Evolutionary conservation across 2,888 invertebrate species (phyloP).

Genomic region (Chymomyza amoena): DNA sequence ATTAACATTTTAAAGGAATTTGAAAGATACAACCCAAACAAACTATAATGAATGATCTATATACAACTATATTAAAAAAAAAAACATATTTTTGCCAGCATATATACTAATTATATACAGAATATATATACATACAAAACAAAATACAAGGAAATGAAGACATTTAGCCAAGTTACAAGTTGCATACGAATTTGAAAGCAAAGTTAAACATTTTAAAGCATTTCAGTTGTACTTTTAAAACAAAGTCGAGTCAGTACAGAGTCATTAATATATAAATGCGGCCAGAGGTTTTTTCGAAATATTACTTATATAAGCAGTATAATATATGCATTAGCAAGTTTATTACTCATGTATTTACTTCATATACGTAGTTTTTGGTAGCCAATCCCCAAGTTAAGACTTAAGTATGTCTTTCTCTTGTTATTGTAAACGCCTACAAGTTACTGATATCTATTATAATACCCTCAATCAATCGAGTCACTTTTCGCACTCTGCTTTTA

Average conservation of each 20-base stretch:
- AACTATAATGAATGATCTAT: slow-evolving; percentile 25
- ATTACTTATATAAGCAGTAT: neutral
- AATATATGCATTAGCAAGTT: neutral
- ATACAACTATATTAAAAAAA: slow-evolving; percentile 22
- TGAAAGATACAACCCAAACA: slow-evolving; percentile 1
- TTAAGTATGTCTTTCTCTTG: slow-evolving; percentile 24
- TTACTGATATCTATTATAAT: slow-evolving; percentile 8
- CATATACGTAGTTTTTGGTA: slow-evolving; percentile 2
- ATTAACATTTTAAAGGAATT: slow-evolving; percentile 44
- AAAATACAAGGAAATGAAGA: slow-evolving; percentile 27
- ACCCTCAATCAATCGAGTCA: slow-evolving; percentile 4
- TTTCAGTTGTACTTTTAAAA: neutral
- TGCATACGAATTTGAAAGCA: slow-evolving; percentile 55
- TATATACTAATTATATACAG: slow-evolving; percentile 38
- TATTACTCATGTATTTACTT: slow-evolving; percentile 3
- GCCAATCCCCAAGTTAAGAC: neutral
- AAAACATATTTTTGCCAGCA: slow-evolving; percentile 57
- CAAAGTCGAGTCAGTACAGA: neutral
- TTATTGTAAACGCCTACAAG: slow-evolving; percentile 19
- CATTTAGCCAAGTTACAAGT: slow-evolving; percentile 40
- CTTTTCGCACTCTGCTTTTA: slow-evolving; percentile 42
- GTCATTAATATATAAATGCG: neutral
- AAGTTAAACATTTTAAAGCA: slow-evolving; percentile 49
- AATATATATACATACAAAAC: slow-evolving; percentile 26
- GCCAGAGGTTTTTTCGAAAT: neutral